Evolutionary conservation across 2,113 vertebrate genomes (phyloP), one percentile per base, ranked within the genome.

Genomic region (Microtus richardsoni): DNA sequence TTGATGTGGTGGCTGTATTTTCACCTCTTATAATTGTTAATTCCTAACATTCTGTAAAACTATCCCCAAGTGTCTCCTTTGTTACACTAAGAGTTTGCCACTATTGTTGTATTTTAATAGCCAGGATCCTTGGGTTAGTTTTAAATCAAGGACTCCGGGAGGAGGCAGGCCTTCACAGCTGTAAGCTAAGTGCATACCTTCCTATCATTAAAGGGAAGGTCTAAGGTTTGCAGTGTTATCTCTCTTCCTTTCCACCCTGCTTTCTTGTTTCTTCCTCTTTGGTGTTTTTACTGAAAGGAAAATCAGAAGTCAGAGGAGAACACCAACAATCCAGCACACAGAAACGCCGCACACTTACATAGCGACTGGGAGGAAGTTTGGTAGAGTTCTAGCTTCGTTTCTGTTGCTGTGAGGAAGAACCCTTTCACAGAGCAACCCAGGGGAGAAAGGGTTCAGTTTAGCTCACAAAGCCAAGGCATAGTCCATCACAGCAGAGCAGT

Each of bases 21-120:
- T 83, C 64, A 92, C 54, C 78, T 93, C 78, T 93, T 82, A 87
- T 33, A 90, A 90, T 41, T 21, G 28, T 62, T 95, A 85, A 74
- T 91, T 89, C 62, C 94, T 91, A 91, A 94, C 74, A 93, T 54
- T 83, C 47, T 87, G 33, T 73, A 33, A 86, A 88, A 91, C 8
- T 62, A 52, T 78, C 93, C 41, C 52, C 44, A 95, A 89, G 68
- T 44, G 39, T 73, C 52, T 95, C 88, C 52, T 74, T 8, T 17
- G 30, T 66, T 93, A 83, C 74, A 84, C 19, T 80, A 39, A 60
- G 77, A 78, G 60, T 54, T 86, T 36, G 22, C 52, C 82, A 14
- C 44, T 30, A 84, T n/a, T 68, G 47, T n/a, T 84, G 75, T 80
- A 85, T 86, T 86, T 86, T 47, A 82, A 47, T 36, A 74, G 66